Evolutionary conservation across 2,888 invertebrate genomes (phyloP).

Genomic region (Agrotis puta): DNA sequence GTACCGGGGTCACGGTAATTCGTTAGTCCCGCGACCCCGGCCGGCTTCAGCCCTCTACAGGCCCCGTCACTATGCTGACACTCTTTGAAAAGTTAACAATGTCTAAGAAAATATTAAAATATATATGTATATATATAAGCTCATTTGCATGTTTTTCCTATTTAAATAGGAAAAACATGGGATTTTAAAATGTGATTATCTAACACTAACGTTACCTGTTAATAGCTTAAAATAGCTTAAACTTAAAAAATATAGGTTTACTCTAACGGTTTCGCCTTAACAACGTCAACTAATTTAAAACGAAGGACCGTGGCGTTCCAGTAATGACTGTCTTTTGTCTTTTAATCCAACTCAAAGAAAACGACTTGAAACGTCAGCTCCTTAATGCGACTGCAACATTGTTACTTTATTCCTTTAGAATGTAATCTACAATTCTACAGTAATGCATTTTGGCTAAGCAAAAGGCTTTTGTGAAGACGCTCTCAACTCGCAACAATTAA

Average conservation of each 20-base stretch:
- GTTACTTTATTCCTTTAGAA: slow-evolving; percentile 25
- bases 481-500: neutral
- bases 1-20: too few species aligned
- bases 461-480: neutral
- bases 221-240: neutral
- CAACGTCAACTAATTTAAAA: slow-evolving; percentile 44
- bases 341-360: slow-evolving; percentile 30
- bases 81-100: too few species aligned
- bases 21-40: too few species aligned
- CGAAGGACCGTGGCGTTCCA: slow-evolving; percentile 18
- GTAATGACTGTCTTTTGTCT: slow-evolving; percentile 41
- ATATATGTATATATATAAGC: too few species aligned
- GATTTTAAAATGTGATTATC: too few species aligned
- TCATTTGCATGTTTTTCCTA: too few species aligned
- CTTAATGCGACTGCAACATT: slow-evolving; percentile 48
- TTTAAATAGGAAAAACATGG: too few species aligned
- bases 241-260: too few species aligned
- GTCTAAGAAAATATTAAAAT: too few species aligned
- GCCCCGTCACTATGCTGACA: too few species aligned
- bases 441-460: slow-evolving; percentile 26
- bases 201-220: neutral
- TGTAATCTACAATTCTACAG: slow-evolving; percentile 25
- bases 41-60: too few species aligned
- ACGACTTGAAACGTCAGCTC: slow-evolving; percentile 21
- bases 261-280: slow-evolving; percentile 1